These are phyloP conservation scores for Melanostigma gelatinosum DNA, from an alignment of 2,113 vertebrate species.

Conservation along the genomic window DNA sequence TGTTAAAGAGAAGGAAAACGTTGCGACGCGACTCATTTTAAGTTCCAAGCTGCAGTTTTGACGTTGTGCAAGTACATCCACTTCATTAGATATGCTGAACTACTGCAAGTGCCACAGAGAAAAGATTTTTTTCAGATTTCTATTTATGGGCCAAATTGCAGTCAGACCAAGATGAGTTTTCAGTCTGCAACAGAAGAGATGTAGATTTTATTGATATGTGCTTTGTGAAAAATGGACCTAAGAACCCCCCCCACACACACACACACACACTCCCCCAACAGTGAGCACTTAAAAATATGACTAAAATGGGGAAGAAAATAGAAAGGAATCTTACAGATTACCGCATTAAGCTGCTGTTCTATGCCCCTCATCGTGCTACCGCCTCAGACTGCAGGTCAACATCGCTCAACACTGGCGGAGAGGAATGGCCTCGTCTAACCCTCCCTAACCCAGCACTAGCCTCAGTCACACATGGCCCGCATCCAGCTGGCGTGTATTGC, in stretches of 20 bases:
- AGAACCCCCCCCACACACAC: no score
- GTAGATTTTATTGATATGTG: neutral
- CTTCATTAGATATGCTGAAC: neutral
- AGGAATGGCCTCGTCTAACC: slow-evolving; percentile 41
- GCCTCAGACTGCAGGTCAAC: slow-evolving; percentile 9
- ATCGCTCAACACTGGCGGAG: slow-evolving; percentile 3
- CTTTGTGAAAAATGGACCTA: no score
- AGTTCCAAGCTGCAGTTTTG: neutral
- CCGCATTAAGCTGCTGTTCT: slow-evolving; percentile 2
- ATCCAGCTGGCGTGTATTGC: slow-evolving; percentile 73
- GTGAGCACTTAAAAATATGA: neutral
- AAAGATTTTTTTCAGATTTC: no score
- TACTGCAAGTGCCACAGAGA: neutral
- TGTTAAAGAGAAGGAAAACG: neutral
- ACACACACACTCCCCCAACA: no score
- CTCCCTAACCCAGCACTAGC: slow-evolving; percentile 63
- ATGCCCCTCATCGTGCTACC: neutral
- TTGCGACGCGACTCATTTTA: neutral
- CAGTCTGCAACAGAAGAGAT: neutral
- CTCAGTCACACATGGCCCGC: slow-evolving; percentile 79
- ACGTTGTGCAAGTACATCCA: neutral
- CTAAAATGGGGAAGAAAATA: neutral
- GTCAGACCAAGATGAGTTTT: neutral
- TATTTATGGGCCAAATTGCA: neutral
- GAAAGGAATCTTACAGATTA: neutral